phyloP scores from a whole-genome alignment of 1,140 invertebrate genomes.

The Brachionus manjavacas region DNA sequence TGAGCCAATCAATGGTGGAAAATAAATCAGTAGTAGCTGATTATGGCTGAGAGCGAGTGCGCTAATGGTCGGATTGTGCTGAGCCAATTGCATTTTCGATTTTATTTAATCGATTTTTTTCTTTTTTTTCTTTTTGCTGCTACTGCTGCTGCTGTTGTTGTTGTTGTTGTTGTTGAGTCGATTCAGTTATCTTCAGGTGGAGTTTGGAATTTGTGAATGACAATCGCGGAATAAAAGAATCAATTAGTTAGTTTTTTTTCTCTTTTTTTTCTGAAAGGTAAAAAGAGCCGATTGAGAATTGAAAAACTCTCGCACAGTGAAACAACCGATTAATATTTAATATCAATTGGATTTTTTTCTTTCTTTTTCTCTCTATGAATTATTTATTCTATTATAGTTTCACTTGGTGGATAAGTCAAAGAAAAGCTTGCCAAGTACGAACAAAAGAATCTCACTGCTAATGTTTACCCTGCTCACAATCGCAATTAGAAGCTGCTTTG shows the following conservation, averaged over 20 bases:
- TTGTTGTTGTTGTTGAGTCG: background rate
- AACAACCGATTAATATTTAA: constrained; percentile 11
- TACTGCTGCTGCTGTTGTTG: no score
- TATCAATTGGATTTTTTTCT: background rate
- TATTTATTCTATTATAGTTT: constrained; percentile 9
- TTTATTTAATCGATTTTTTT: constrained; percentile 28
- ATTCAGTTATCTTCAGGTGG: constrained; percentile 15
- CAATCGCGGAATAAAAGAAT: constrained; percentile 19
- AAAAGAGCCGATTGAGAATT: constrained; percentile 32
- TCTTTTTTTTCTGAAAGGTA: background rate
- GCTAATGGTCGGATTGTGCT: background rate
- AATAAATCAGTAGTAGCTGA: background rate
- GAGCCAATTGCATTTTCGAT: background rate
- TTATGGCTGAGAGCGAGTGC: background rate
- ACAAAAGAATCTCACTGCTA: background rate
- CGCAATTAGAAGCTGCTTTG: background rate
- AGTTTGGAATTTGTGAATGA: constrained; percentile 30
- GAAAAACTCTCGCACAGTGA: background rate
- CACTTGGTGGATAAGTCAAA: background rate
- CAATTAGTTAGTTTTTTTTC: constrained; percentile 18
- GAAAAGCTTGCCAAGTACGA: background rate
- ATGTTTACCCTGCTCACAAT: background rate
- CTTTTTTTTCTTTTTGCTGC: no score
- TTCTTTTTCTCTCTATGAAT: background rate
- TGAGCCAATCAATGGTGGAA: background rate